Evolutionary conservation across 2,888 invertebrate species (phyloP).

Genomic region (Panzeria rudis): DNA sequence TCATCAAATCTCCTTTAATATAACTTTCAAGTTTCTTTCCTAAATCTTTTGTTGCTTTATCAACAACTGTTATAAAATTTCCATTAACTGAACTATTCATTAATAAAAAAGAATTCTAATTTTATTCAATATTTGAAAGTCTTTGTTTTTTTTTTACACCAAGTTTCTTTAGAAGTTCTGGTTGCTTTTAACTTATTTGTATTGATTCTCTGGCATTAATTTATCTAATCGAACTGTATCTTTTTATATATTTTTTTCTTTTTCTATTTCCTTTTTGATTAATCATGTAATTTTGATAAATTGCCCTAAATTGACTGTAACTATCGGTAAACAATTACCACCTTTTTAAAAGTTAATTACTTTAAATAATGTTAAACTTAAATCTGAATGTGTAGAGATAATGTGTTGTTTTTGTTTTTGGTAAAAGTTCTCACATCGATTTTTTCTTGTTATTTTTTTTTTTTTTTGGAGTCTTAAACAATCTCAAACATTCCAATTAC

Average conservation of each 20-base stretch:
- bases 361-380: slow-evolving; percentile 7
- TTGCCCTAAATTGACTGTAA: not conserved
- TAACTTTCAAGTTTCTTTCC: slow-evolving; percentile 28
- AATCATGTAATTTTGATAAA: slow-evolving; percentile 35
- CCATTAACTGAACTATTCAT: not conserved
- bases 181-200: not conserved
- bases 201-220: not conserved
- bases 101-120: no score
- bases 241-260: not conserved
- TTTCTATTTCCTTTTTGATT: not conserved
- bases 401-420: not conserved
- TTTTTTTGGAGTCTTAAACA: not conserved
- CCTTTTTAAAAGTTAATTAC: slow-evolving; percentile 35
- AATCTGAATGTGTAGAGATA: not conserved
- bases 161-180: not conserved
- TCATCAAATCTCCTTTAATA: no score
- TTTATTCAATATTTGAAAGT: not conserved
- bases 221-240: not conserved
- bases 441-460: not conserved
- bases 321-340: slow-evolving; percentile 45
- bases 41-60: slow-evolving; percentile 26
- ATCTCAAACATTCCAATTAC: slow-evolving; percentile 45
- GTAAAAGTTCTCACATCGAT: slow-evolving; percentile 27
- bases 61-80: not conserved
- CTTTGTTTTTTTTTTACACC: not conserved